Evolutionary conservation across 2,888 invertebrate species (phyloP).

Genomic region (Drosophila meridiana): DNA sequence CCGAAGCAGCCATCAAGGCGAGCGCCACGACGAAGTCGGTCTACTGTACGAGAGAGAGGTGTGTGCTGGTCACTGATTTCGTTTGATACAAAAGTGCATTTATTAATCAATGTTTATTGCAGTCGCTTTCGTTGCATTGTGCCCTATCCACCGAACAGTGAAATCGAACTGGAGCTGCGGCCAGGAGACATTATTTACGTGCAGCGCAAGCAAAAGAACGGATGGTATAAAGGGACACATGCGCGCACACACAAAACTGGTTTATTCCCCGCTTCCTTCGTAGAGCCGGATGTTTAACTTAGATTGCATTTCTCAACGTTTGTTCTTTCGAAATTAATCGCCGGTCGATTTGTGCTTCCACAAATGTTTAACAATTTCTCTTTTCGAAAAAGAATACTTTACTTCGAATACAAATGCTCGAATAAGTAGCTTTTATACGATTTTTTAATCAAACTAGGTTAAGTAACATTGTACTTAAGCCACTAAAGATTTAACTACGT

Average conservation of each 20-base stretch:
- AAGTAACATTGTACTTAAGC: slow-evolving; percentile 54
- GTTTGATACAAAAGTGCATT: neutral
- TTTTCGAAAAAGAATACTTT: slow-evolving; percentile 60
- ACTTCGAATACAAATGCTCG: slow-evolving; percentile 51
- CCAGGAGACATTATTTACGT: slow-evolving; percentile 96
- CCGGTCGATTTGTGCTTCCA: slow-evolving; percentile 72
- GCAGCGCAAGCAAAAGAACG: slow-evolving; percentile 96
- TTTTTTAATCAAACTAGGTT: slow-evolving; percentile 62
- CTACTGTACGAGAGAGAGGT: slow-evolving; percentile 85
- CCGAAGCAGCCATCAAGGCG: slow-evolving; percentile 81
- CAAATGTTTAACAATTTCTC: slow-evolving; percentile 44
- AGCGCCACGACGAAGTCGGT: slow-evolving; percentile 83
- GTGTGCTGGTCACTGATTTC: slow-evolving; percentile 5
- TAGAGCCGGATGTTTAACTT: slow-evolving; percentile 87
- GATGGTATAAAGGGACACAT: slow-evolving; percentile 97
- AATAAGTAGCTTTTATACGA: slow-evolving; percentile 61
- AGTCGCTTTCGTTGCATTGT: slow-evolving; percentile 94
- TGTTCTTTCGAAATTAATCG: slow-evolving; percentile 53
- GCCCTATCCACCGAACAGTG: slow-evolving; percentile 97
- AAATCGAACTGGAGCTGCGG: slow-evolving; percentile 95
- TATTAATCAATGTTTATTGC: slow-evolving; percentile 5
- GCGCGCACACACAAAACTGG: slow-evolving; percentile 96
- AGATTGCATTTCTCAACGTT: slow-evolving; percentile 19
- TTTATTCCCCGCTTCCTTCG: slow-evolving; percentile 97
- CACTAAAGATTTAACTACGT: slow-evolving; percentile 28